Evolutionary conservation across 2,797 vertebrate genomes (phyloP).

Genomic region (Sebastes dallii): DNA sequence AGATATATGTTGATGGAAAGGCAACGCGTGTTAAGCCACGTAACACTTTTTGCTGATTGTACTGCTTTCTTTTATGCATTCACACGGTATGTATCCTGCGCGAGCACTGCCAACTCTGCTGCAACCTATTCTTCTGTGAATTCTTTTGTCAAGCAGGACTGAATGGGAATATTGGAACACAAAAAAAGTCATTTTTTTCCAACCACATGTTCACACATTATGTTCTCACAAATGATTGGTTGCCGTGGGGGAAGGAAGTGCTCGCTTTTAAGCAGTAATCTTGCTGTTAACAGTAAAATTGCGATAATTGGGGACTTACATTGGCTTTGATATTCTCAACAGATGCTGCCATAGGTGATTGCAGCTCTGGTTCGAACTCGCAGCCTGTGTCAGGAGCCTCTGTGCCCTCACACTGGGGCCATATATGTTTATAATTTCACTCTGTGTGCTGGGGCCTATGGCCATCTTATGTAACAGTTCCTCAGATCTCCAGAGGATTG

Average conservation of each 20-base stretch:
- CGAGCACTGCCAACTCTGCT: background rate
- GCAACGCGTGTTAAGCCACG: background rate
- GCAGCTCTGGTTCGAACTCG: conserved; percentile 17
- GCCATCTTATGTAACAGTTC: conserved; percentile 30
- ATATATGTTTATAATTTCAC: conserved; percentile 33
- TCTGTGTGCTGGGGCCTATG: background rate
- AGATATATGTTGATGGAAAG: conserved; percentile 14
- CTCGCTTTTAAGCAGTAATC: conserved; percentile 20
- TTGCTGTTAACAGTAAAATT: conserved; percentile 20
- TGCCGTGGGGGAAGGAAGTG: conserved; percentile 16
- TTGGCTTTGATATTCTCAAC: conserved; percentile 22
- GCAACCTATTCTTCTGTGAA: background rate
- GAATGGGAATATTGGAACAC: conserved; percentile 16
- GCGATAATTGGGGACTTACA: background rate
- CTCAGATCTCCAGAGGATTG: conserved; percentile 25
- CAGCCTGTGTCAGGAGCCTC: background rate
- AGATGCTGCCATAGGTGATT: conserved; percentile 22
- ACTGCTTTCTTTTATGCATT: background rate
- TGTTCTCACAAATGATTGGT: conserved; percentile 6
- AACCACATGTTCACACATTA: conserved; percentile 33
- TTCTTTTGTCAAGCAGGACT: background rate
- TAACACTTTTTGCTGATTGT: conserved; percentile 11
- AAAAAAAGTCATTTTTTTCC: conserved; percentile 10
- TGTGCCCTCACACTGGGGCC: background rate
- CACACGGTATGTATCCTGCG: background rate